phyloP scores from a whole-genome alignment of 2,888 invertebrate species.

The Argyresthia albistria region DNA sequence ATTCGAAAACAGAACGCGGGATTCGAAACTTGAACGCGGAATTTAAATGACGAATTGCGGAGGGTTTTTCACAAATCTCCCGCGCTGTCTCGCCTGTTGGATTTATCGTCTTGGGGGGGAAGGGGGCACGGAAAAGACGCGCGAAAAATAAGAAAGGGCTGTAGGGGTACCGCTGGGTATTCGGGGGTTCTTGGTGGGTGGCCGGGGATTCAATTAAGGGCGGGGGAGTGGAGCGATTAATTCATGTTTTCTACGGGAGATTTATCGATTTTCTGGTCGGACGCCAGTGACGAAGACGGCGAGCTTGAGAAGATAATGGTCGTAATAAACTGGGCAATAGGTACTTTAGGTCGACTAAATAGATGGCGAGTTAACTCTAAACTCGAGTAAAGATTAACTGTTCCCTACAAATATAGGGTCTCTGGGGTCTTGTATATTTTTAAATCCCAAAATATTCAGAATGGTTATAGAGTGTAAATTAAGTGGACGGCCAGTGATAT shows the following conservation, averaged over 20 bases:
- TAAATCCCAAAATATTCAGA: too few relatives aligned
- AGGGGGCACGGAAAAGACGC: constrained; percentile 14
- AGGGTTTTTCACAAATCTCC: constrained; percentile 47
- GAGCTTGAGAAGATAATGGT: too few relatives aligned
- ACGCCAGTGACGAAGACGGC: too few relatives aligned
- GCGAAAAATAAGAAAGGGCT: constrained; percentile 69
- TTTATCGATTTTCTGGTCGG: too few relatives aligned
- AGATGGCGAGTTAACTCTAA: too few relatives aligned
- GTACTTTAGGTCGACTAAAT: too few relatives aligned
- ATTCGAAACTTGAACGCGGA: constrained; percentile 61
- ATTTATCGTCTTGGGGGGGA: constrained; percentile 69
- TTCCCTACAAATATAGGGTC: too few relatives aligned
- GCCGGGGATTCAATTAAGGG: constrained; percentile 63
- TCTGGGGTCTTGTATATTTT: too few relatives aligned
- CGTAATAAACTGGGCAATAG: too few relatives aligned
- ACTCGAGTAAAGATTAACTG: too few relatives aligned
- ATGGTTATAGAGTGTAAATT: too few relatives aligned
- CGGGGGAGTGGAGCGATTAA: constrained; percentile 6
- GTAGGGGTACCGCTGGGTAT: constrained; percentile 20
- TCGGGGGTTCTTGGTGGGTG: constrained; percentile 17
- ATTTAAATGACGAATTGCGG: constrained; percentile 68
- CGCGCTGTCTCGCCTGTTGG: constrained; percentile 18
- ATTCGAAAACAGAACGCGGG: constrained; percentile 51
- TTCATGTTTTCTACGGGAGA: not conserved
- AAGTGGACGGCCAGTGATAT: too few relatives aligned